Evolutionary conservation across 1,140 invertebrate species (phyloP), one percentile per base, ranked within the genome.

Genomic region (Halictus rubicundus): DNA sequence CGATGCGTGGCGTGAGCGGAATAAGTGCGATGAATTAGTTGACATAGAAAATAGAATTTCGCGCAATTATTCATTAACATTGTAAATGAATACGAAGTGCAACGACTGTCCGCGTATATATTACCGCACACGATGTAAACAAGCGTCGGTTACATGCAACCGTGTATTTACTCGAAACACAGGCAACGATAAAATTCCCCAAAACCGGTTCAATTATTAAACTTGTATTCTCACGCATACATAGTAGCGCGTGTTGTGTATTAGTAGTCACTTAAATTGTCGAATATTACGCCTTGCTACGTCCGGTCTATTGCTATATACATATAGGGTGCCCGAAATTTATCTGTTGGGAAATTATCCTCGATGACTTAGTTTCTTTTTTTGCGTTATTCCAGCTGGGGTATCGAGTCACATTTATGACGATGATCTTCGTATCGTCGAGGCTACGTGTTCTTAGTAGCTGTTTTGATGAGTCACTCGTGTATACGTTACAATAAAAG

Each of bases 101-200:
- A 25, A 25, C 37, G 39, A 25, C 21, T 12, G 5, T 64, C 63
- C 10, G 39, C 42, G 39, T 65, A 5, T 66, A 52, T 52, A 52
- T 52, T 52, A 52, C 49, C 49, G 42, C 49, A 19, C 49, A 21
- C 49, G 19, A 69, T 57, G 37, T 68, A 69, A 69, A 57, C 27
- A 66, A 66, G 9, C 21, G 10, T 1, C 25, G 27, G 27, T 21
- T 25, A 2, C 7, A 61, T 61, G 5, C 60, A 9, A 37, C 1
- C 16, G 27, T 21, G 60, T 21, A 37, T 63, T 37, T 59, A 59
- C 23, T 59, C 21, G 10, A 59, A 59, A 59, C 23, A 8, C 7
- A 25, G 9, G 54, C 54, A 57, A 57, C 54, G 57, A 59, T 64
- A 5, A 21, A 64, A n/a, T 32, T 21, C 19, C 32, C 25, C 0